Percentiles rank a stretch among this genome's conserved stretches.
Evolutionary conservation across 2,888 invertebrate genomes (phyloP).

Genomic region (Pogonocherus hispidulus): DNA sequence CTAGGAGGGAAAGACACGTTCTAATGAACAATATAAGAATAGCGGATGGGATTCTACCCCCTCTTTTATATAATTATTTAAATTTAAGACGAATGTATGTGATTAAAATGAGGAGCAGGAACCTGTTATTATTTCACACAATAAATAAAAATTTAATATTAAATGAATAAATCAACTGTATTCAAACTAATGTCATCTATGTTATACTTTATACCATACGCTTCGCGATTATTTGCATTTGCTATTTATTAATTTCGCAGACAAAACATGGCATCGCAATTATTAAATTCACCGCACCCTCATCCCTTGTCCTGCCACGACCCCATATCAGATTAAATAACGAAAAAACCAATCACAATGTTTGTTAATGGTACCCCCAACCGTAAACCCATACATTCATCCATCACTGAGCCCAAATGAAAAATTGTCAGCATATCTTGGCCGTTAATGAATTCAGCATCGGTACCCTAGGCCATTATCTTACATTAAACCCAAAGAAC

Average conservation of each 20-base stretch:
- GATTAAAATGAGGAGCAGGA: too few relatives aligned
- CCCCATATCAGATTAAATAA: not conserved
- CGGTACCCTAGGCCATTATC: constrained; percentile 14
- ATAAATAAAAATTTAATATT: too few relatives aligned
- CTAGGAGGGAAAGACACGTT: too few relatives aligned
- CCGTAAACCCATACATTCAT: constrained; percentile 15
- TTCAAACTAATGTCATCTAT: too few relatives aligned
- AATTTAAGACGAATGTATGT: too few relatives aligned
- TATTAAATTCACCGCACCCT: not conserved
- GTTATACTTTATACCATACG: too few relatives aligned
- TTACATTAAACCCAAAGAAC: constrained; percentile 28
- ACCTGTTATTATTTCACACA: too few relatives aligned
- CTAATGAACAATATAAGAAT: too few relatives aligned
- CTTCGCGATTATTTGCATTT: too few relatives aligned
- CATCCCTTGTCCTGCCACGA: not conserved
- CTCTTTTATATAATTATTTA: too few relatives aligned
- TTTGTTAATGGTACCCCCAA: not conserved
- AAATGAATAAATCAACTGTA: too few relatives aligned
- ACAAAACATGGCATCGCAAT: not conserved
- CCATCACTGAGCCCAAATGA: constrained; percentile 1
- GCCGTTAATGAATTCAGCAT: not conserved
- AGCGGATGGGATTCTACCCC: too few relatives aligned
- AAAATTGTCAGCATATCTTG: constrained; percentile 25
- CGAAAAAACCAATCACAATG: constrained; percentile 7
- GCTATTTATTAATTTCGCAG: not conserved